Conservation (phyloP, 1,140 invertebrate species). For the Euwallacea similis region DNA sequence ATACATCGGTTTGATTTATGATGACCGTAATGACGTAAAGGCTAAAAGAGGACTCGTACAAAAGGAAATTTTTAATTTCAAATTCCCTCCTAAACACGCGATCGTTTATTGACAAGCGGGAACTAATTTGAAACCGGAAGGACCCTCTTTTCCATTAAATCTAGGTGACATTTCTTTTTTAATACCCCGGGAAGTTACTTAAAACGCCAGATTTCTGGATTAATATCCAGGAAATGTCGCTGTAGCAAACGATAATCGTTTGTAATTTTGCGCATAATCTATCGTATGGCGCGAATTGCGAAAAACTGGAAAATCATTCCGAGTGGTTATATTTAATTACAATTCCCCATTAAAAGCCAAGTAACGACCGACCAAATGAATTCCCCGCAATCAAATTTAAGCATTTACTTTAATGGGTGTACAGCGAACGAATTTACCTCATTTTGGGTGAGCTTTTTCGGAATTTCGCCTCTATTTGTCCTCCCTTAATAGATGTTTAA, state of each 20-base stretch:
- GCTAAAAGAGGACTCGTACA: not conserved
- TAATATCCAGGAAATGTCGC: not conserved
- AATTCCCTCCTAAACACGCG: conserved; percentile 4
- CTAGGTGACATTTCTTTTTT: conserved; percentile 1
- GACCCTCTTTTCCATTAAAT: conserved; percentile 3
- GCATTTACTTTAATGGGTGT: no score
- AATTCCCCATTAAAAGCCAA: not conserved
- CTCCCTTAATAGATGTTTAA: no score
- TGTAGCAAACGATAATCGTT: not conserved
- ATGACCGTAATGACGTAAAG: not conserved
- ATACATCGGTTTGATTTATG: not conserved
- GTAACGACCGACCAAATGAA: not conserved
- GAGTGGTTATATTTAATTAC: conserved; percentile 1
- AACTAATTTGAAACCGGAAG: not conserved
- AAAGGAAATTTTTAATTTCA: conserved; percentile 4
- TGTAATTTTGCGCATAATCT: not conserved
- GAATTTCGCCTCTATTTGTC: no score
- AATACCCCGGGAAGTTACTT: not conserved
- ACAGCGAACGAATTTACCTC: no score
- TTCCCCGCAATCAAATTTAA: no score
- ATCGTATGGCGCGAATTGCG: not conserved
- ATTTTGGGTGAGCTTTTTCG: no score
- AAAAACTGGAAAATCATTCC: not conserved
- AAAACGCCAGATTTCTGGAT: not conserved
- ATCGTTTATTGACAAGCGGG: conserved; percentile 6